Evolutionary conservation across 2,888 invertebrate species (phyloP).

Genomic region (Drosophila nr. perissopoda): DNA sequence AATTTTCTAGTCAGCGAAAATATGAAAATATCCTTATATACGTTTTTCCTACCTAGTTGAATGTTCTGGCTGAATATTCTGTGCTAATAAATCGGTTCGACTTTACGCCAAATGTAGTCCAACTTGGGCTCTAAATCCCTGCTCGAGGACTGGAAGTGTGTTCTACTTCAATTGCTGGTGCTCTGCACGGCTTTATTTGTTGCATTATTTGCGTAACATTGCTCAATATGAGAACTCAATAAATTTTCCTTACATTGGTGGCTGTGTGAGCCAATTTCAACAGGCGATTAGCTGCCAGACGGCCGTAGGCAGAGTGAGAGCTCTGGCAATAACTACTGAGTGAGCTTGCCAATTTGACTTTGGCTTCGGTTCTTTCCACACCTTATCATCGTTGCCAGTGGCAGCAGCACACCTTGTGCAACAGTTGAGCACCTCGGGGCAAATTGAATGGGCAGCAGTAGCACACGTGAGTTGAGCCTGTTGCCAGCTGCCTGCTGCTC

Average conservation of each 20-base stretch:
- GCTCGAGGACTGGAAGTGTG: neutral
- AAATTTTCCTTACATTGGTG: conserved; percentile 69
- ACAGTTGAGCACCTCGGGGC: conserved; percentile 58
- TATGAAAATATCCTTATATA: neutral
- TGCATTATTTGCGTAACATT: conserved; percentile 74
- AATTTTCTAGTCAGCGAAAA: neutral
- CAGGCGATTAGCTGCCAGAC: conserved; percentile 77
- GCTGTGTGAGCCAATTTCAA: conserved; percentile 68
- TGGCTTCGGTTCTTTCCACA: neutral
- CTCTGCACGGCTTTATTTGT: conserved; percentile 40
- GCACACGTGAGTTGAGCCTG: conserved; percentile 43
- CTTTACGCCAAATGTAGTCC: conserved; percentile 5
- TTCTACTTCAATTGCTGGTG: conserved; percentile 16
- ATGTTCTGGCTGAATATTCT: neutral
- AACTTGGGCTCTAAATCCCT: neutral
- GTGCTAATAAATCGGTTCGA: neutral
- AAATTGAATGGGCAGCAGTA: conserved; percentile 54
- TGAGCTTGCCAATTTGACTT: conserved; percentile 5
- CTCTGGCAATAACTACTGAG: conserved; percentile 7
- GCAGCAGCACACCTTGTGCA: conserved; percentile 50
- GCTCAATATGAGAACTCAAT: conserved; percentile 79
- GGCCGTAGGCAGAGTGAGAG: conserved; percentile 15
- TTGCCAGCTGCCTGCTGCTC: conserved; percentile 24
- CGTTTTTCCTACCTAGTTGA: neutral
- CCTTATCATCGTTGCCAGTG: conserved; percentile 2